These are phyloP conservation scores for Alauda arvensis DNA, from an alignment of 2,797 vertebrate species.

Conservation along the genomic window DNA sequence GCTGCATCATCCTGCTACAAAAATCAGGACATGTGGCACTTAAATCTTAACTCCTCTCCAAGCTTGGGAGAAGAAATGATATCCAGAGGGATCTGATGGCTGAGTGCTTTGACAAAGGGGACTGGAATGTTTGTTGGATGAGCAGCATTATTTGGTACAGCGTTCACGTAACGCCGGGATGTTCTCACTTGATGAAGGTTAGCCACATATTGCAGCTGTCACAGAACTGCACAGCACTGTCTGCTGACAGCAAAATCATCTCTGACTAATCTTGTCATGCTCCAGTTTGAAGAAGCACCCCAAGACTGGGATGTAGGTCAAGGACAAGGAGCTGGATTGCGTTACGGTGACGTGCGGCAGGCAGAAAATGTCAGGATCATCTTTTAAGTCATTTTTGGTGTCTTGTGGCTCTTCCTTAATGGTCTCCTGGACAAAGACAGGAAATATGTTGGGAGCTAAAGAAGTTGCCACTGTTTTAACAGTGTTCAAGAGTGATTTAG, in stretches of 20 bases:
- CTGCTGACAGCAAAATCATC: constrained; percentile 50
- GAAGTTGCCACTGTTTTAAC: background rate
- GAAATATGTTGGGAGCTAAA: constrained; percentile 4
- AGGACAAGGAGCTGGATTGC: constrained; percentile 24
- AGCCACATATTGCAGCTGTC: constrained; percentile 42
- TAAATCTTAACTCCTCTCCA: background rate
- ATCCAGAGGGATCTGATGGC: background rate
- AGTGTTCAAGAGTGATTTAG: background rate
- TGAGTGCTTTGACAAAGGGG: background rate
- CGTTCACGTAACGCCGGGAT: background rate
- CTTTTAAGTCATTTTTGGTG: constrained; percentile 8
- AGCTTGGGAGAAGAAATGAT: background rate
- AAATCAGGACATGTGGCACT: background rate
- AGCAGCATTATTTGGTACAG: background rate
- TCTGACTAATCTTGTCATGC: constrained; percentile 38
- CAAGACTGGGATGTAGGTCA: background rate
- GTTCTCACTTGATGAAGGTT: constrained; percentile 32
- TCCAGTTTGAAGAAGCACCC: background rate
- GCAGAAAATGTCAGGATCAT: constrained; percentile 5
- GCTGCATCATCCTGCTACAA: background rate
- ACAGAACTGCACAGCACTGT: background rate
- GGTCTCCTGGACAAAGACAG: background rate
- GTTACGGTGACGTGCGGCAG: background rate
- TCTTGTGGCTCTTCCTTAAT: background rate
- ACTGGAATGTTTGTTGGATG: background rate